Evolutionary conservation across 2,113 vertebrate species (phyloP), one percentile per base, ranked within the genome.

Genomic region (Orthonyx spaldingii): DNA sequence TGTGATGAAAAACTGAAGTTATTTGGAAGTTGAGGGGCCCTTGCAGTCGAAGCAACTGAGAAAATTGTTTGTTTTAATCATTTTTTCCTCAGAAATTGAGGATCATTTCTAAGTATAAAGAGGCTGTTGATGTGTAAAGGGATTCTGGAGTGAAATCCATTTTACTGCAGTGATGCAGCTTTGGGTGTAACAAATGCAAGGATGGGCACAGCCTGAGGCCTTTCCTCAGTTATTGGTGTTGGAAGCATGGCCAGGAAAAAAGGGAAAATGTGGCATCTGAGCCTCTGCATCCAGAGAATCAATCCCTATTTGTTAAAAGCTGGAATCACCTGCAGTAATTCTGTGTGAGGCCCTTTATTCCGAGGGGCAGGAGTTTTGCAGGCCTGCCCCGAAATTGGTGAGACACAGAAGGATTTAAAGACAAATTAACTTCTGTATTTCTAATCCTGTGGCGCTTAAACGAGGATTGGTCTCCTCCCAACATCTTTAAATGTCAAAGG

Each of bases 361-460:
- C 22, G 2, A 28, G 18, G 24, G 5, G 15, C 16, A n/a, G 60
- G 52, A 16, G 11, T 35, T 24, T 2, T 7, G 16, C 6, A 68
- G 76, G 39, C 59, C 49, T 32, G 32, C 27, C 35, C 16, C 14
- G 3, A 9, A 49, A 44, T 28, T 19, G 2, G 0, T 3, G 33
- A 11, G 41, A 32, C 24, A 6, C 6, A 2, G 35, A 11, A 76
- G 11, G 32, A 9, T 21, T 49, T 16, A 8, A 59, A 30, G 32
- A 7, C 20, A 52, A 10, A 30, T n/a, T 22, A 13, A 4, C 3
- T 12, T 26, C 7, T 9, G 0, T 26, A 2, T 11, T 71, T 42
- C 10, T 20, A 64, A 3, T 2, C 0, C 0, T 13, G 24, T 1
- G 7, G 17, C 56, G 23, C n/a, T 20, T 16, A 16, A 79, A 24